Conservation (phyloP, 2,797 vertebrate species). For the Coreius guichenoti region DNA sequence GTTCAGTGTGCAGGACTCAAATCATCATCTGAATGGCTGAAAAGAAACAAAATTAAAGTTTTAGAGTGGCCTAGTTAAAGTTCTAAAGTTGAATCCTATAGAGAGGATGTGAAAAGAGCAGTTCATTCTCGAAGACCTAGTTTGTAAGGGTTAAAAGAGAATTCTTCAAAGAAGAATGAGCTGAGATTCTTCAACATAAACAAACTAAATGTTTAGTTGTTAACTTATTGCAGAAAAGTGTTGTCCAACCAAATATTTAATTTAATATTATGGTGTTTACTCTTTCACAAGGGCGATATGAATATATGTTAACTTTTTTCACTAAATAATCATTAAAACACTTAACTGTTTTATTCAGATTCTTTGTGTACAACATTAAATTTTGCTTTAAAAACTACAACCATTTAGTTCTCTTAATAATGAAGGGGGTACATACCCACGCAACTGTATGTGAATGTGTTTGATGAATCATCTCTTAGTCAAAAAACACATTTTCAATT, state of each 20-base stretch:
- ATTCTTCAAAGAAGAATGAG: constrained; percentile 5
- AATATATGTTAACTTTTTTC: neutral
- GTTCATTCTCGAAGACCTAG: neutral
- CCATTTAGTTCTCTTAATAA: neutral
- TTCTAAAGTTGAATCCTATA: neutral
- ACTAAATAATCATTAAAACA: neutral
- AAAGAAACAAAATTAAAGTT: constrained; percentile 12
- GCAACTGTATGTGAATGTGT: neutral
- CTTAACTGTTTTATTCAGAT: neutral
- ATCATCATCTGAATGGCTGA: neutral
- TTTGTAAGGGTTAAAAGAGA: constrained; percentile 18
- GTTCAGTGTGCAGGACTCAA: neutral
- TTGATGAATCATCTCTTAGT: neutral
- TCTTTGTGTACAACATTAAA: neutral
- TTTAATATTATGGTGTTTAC: neutral
- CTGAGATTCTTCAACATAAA: neutral
- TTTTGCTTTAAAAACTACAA: neutral
- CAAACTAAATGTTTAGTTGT: neutral
- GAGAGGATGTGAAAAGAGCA: neutral
- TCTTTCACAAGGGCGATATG: neutral
- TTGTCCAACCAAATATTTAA: neutral
- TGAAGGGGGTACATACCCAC: neutral
- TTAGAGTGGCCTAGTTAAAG: constrained; percentile 32
- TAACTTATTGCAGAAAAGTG: neutral
- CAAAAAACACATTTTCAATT: neutral